Conservation (phyloP, 1,140 invertebrate species). For the Helicoverpa zea region DNA sequence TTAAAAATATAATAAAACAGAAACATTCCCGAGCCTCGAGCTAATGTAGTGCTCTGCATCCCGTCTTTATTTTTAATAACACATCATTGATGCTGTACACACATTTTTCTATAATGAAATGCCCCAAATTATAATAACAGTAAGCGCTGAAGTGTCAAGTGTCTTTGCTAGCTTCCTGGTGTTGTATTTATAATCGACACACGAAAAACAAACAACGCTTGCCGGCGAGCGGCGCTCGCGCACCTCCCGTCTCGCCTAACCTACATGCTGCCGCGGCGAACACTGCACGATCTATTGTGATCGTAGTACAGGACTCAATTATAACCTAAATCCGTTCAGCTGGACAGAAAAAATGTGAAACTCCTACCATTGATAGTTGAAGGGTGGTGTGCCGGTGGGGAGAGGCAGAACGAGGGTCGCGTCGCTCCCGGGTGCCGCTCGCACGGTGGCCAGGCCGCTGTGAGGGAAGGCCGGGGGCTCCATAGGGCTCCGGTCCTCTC, state of each 20-base stretch:
- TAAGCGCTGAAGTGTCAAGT: slow-evolving; percentile 27
- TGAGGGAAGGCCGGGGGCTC: slow-evolving; percentile 75
- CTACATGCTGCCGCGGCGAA: slow-evolving; percentile 32
- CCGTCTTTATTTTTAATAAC: slow-evolving; percentile 36
- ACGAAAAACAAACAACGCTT: slow-evolving; percentile 81
- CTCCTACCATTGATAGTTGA: slow-evolving; percentile 78
- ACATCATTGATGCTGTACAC: neutral
- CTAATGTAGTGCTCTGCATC: slow-evolving; percentile 15
- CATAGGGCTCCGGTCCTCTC: slow-evolving; percentile 77
- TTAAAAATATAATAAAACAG: slow-evolving; percentile 22
- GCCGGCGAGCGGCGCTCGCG: slow-evolving; percentile 67
- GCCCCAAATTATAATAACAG: slow-evolving; percentile 50
- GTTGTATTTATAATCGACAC: slow-evolving; percentile 79
- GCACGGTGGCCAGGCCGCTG: slow-evolving; percentile 60
- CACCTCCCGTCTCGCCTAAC: slow-evolving; percentile 38
- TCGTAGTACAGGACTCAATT: slow-evolving; percentile 35
- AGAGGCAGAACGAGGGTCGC: slow-evolving; percentile 65
- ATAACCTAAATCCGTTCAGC: slow-evolving; percentile 41
- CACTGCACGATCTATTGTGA: slow-evolving; percentile 47
- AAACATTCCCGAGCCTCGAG: slow-evolving; percentile 11
- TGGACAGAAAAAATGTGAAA: slow-evolving; percentile 45
- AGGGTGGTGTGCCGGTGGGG: slow-evolving; percentile 74
- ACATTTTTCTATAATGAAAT: slow-evolving; percentile 48
- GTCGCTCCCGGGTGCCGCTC: slow-evolving; percentile 70
- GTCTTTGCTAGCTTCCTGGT: slow-evolving; percentile 69